phyloP scores from a whole-genome alignment of 1,140 invertebrate species.

The Drosophila biarmipes region DNA sequence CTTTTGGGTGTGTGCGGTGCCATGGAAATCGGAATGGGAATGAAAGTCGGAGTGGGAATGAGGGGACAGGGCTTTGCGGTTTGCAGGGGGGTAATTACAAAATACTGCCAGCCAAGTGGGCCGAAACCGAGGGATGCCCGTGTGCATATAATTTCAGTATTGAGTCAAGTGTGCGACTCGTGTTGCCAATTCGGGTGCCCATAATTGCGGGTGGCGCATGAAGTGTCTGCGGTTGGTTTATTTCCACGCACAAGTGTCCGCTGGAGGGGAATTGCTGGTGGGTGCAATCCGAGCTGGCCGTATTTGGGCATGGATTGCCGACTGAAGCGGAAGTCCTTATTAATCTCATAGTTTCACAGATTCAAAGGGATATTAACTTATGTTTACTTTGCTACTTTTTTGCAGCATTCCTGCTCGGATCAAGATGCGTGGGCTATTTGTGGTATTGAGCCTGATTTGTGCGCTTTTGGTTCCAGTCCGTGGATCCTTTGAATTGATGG shows the following conservation, averaged over 20 bases:
- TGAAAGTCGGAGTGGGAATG: background rate
- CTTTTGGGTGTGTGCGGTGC: constrained; percentile 23
- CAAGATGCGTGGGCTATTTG: constrained; percentile 45
- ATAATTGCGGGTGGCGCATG: constrained; percentile 52
- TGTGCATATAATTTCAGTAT: constrained; percentile 39
- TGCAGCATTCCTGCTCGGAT: constrained; percentile 30
- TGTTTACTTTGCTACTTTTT: constrained; percentile 18
- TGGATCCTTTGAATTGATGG: constrained; percentile 51
- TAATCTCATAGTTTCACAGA: constrained; percentile 9
- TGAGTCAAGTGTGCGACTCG: constrained; percentile 39
- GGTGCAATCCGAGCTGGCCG: constrained; percentile 14
- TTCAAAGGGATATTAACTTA: background rate
- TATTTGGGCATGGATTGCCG: constrained; percentile 30
- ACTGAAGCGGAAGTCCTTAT: constrained; percentile 5
- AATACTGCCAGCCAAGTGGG: constrained; percentile 24
- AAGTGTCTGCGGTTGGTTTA: constrained; percentile 63
- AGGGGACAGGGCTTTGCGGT: constrained; percentile 35
- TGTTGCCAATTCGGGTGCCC: constrained; percentile 67
- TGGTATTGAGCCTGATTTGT: constrained; percentile 27
- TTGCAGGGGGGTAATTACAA: constrained; percentile 40
- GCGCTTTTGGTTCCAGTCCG: constrained; percentile 6
- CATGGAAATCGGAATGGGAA: constrained; percentile 3
- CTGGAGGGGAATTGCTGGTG: constrained; percentile 18
- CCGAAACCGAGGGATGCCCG: constrained; percentile 37
- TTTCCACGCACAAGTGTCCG: constrained; percentile 32